Conservation (phyloP, 1,140 invertebrate species). For the Hyles vespertilio region DNA sequence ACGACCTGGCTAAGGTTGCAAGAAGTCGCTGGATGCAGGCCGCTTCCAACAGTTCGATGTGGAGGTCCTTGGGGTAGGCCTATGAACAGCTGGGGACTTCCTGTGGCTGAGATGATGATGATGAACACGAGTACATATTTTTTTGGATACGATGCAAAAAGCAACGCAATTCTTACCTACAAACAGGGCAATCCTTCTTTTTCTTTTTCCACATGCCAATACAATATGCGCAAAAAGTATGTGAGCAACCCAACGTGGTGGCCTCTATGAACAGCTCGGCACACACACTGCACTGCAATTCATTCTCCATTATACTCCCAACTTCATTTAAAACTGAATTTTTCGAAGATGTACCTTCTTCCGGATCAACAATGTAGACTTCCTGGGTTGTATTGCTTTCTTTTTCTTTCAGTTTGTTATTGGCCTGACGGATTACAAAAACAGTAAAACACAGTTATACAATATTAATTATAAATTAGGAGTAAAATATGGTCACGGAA, state of each 20-base stretch:
- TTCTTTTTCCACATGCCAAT: conserved; percentile 85
- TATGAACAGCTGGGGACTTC: too few relatives aligned
- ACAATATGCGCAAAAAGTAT: conserved; percentile 87
- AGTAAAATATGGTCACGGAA: too few relatives aligned
- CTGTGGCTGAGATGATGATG: too few relatives aligned
- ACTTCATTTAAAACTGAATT: conserved; percentile 76
- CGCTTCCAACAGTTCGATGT: too few relatives aligned
- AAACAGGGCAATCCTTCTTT: conserved; percentile 85
- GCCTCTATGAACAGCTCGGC: conserved; percentile 85
- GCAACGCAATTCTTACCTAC: conserved; percentile 60
- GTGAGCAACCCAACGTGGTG: conserved; percentile 84
- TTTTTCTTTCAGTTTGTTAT: conserved; percentile 56
- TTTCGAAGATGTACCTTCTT: conserved; percentile 42
- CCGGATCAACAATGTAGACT: conserved; percentile 20
- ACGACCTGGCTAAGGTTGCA: too few relatives aligned
- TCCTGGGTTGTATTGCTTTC: conserved; percentile 59
- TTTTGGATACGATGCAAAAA: too few relatives aligned
- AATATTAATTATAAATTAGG: too few relatives aligned
- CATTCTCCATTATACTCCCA: conserved; percentile 82
- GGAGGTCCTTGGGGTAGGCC: too few relatives aligned
- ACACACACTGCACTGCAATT: conserved; percentile 87
- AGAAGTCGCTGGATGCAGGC: too few relatives aligned
- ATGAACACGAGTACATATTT: too few relatives aligned
- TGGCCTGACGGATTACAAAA: conserved; percentile 24
- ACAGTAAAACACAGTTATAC: too few relatives aligned